Conservation (phyloP, 2,113 vertebrate species). For the Pandion haliaetus region DNA sequence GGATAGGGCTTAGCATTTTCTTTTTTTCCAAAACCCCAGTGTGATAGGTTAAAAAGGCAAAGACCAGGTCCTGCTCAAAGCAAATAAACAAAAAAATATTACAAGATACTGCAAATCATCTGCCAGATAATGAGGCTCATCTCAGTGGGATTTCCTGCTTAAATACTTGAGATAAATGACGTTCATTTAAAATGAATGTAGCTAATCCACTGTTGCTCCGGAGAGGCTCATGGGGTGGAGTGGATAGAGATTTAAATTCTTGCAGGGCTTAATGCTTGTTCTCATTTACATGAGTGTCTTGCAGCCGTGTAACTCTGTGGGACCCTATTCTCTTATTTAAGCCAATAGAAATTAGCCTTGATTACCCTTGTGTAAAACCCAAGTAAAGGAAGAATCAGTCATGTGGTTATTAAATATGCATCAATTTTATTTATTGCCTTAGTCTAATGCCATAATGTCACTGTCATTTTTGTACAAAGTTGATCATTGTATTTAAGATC, state of each 20-base stretch:
- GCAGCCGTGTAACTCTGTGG: neutral
- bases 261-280: slow-evolving; percentile 19
- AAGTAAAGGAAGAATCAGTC: neutral
- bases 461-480: neutral
- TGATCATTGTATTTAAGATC: neutral
- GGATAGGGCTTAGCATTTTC: neutral
- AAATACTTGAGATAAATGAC: neutral
- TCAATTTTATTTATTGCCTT: neutral
- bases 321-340: slow-evolving; percentile 4
- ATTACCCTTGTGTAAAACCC: neutral
- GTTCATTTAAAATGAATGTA: neutral
- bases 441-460: neutral
- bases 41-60: neutral
- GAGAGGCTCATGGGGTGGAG: neutral
- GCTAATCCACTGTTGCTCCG: slow-evolving; percentile 32
- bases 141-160: neutral
- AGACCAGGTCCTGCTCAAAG: neutral
- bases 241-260: slow-evolving; percentile 41
- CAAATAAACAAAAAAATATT: neutral
- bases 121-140: neutral
- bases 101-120: neutral
- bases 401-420: neutral
- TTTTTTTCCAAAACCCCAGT: no score
- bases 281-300: slow-evolving; percentile 8
- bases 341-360: neutral